Evolutionary conservation across 2,113 vertebrate species (phyloP).

Genomic region (Sinocyclocheilus maitianheensis): DNA sequence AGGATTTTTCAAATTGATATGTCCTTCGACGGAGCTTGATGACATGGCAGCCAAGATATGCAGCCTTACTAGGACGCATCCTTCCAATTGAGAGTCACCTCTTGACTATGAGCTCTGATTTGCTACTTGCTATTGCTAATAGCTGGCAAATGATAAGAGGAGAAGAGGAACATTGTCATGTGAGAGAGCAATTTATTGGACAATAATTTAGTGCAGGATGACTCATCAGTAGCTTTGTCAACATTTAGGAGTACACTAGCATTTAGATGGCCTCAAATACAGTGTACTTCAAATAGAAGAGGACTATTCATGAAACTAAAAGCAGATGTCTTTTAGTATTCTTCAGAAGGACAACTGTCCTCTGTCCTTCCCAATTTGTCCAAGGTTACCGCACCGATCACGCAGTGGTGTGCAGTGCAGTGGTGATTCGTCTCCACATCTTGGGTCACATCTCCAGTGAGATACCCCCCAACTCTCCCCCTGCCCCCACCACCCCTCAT

Average conservation of each 20-base stretch:
- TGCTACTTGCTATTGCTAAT: neutral
- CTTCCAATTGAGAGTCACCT: too few relatives aligned
- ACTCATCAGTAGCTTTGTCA: neutral
- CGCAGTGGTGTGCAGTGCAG: too few relatives aligned
- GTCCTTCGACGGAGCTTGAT: too few relatives aligned
- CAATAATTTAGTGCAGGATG: neutral
- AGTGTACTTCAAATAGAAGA: neutral
- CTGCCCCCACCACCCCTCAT: neutral
- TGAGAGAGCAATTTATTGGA: neutral
- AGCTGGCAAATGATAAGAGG: neutral
- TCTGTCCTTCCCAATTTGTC: slow-evolving; percentile 7
- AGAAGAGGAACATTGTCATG: too few relatives aligned
- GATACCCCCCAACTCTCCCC: neutral
- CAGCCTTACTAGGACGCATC: too few relatives aligned
- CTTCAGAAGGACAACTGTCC: neutral
- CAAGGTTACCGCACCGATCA: neutral
- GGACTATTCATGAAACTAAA: neutral
- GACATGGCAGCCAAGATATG: too few relatives aligned
- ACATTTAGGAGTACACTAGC: neutral
- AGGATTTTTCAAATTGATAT: too few relatives aligned
- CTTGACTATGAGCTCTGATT: neutral
- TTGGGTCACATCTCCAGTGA: slow-evolving; percentile 4
- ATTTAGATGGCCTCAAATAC: neutral
- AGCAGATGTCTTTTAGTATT: neutral
- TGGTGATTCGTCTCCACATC: neutral